A percentile compares a stretch with the other conserved stretches of the same genome.
Conservation (phyloP, 2,797 vertebrate species). For the Brachymystax lenok region DNA sequence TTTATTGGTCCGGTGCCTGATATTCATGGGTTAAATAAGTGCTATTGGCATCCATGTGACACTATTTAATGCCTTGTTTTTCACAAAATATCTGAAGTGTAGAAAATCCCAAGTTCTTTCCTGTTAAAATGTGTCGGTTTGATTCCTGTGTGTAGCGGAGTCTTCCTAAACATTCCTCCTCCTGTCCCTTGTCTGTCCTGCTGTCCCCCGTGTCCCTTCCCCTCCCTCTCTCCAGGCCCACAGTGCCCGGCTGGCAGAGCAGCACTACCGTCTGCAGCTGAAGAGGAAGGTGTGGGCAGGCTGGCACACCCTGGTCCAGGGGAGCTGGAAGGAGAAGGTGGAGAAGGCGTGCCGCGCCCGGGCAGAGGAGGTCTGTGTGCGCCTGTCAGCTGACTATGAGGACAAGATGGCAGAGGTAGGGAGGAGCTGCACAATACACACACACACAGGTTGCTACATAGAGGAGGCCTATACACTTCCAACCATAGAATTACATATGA, state of each 20-base stretch:
- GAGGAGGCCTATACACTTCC: background rate
- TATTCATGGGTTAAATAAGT: conserved; percentile 1
- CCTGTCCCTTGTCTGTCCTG: background rate
- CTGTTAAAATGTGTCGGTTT: background rate
- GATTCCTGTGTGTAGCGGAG: background rate
- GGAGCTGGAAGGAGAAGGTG: conserved; percentile 86
- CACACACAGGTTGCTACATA: background rate
- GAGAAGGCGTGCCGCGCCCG: conserved; percentile 85
- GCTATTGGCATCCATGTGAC: conserved; percentile 28
- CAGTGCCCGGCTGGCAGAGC: conserved; percentile 73
- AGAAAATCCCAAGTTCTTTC: too few relatives aligned
- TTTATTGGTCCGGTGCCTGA: background rate
- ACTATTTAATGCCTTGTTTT: background rate
- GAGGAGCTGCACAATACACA: background rate
- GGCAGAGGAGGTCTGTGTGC: conserved; percentile 88
- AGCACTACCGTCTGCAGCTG: conserved; percentile 80
- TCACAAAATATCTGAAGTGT: background rate
- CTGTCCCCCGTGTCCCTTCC: conserved; percentile 24
- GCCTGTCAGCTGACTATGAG: conserved; percentile 86
- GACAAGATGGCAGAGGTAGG: conserved; percentile 84
- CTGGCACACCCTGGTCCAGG: conserved; percentile 82
- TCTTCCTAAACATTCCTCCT: background rate
- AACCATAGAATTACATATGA: background rate
- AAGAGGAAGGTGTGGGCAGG: conserved; percentile 86
- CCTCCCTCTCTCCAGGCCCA: conserved; percentile 61